Evolutionary conservation across 2,797 vertebrate genomes (phyloP).

Genomic region (Protonibea diacanthus): DNA sequence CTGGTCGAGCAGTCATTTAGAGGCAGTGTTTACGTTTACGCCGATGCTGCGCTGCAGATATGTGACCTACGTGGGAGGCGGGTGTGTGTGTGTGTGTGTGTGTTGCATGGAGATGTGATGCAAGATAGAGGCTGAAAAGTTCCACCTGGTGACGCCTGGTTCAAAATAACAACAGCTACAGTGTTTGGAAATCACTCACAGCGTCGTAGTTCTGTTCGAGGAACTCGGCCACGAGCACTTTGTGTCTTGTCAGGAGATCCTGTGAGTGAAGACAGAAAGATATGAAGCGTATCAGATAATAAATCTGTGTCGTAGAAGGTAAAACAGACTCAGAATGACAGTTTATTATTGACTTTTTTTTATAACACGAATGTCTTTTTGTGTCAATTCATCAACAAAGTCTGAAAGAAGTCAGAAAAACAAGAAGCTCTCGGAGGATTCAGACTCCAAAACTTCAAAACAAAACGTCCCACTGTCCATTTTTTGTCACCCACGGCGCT

Average conservation of each 20-base stretch:
- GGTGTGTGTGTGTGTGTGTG: background rate
- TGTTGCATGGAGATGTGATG: background rate
- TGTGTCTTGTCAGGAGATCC: conserved; percentile 97
- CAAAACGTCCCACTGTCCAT: too few relatives aligned
- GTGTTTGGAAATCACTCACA: conserved; percentile 84
- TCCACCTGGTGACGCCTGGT: background rate
- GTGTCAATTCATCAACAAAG: too few relatives aligned
- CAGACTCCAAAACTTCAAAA: too few relatives aligned
- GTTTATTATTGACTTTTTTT: too few relatives aligned
- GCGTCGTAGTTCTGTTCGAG: conserved; percentile 96
- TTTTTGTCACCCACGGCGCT: too few relatives aligned
- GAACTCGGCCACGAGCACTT: conserved; percentile 94
- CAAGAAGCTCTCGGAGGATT: too few relatives aligned
- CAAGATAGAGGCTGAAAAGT: background rate
- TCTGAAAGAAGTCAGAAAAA: too few relatives aligned
- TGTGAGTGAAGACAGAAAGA: conserved; percentile 68
- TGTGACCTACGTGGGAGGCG: background rate
- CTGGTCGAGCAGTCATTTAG: conserved; percentile 12
- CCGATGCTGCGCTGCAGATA: background rate
- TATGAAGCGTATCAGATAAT: background rate
- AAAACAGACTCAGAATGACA: background rate
- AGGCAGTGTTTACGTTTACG: conserved; percentile 31
- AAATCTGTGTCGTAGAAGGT: background rate
- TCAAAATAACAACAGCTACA: background rate
- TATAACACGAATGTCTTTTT: too few relatives aligned